Evolutionary conservation across 1,140 invertebrate genomes (phyloP), one percentile per base, ranked within the genome.

Genomic region (Antheraea pernyi): DNA sequence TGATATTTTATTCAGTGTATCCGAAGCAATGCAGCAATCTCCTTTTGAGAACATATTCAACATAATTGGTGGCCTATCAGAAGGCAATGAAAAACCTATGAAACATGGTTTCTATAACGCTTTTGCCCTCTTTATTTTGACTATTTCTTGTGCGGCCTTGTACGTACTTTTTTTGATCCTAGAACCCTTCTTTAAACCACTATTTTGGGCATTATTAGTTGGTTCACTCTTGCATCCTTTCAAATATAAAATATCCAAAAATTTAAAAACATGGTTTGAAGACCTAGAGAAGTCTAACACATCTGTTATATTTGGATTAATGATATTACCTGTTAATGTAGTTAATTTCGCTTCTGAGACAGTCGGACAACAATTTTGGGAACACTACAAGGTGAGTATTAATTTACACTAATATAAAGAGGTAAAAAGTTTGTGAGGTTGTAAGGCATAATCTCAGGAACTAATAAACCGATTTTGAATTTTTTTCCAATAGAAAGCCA

Each of bases 201-300:
- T 99, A 42, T 94, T 99, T 70, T 99, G 98, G 98, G 98, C 98
- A 6, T 91, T 99, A 61, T 88, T 99, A 16, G 97, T 98, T 63
- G 98, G 98, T 13, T 97, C 97, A 9, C 96, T 98, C 46, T 93
- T 99, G 30, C 97, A 98, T 88, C 98, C 98, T 0, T 96, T 98
- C 76, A 99, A 99, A 83, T 93, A 95, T 68, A 95, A 94, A 39
- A 82, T 98, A 13, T 95, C 96, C 7, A 94, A 94, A 19, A 93
- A 93, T 75, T 93, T 97, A 61, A 94, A 95, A 70, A 93, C 93
- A 71, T 98, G 97, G 97, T 95, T 96, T 74, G 88, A 93, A 73
- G 91, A 91, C 71, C 84, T 95, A 8, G 94, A 96, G 71, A 89
- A 89, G 61, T 94, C 94, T 0, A 88, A 94, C 53, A 94, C 93